A percentile compares a stretch with the other conserved stretches of the same genome.
phyloP scores from a whole-genome alignment of 2,888 invertebrate species.

The Apodemia zela region DNA sequence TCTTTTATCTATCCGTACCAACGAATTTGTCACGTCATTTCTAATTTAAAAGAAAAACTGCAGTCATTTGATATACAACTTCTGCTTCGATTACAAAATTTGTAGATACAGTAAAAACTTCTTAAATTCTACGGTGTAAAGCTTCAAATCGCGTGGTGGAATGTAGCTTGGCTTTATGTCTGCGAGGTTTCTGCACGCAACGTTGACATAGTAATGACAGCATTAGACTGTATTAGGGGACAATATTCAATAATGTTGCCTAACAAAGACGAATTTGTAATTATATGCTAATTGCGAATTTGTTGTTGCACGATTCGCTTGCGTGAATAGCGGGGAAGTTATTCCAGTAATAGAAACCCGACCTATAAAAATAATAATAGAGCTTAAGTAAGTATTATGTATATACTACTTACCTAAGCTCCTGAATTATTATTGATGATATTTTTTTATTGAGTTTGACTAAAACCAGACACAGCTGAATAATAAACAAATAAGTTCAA shows the following conservation, averaged over 20 bases:
- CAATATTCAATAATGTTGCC: constrained; percentile 32
- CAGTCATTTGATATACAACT: constrained; percentile 26
- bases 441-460: no score
- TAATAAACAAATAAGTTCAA: no score
- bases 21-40: constrained; percentile 23
- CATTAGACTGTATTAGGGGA: constrained; percentile 36
- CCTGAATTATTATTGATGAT: no score
- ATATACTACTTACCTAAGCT: no score
- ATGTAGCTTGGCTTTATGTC: constrained; percentile 25
- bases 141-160: constrained; percentile 21
- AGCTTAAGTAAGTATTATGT: no score
- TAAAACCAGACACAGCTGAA: no score
- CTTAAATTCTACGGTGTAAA: constrained; percentile 23
- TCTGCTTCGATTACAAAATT: constrained; percentile 20
- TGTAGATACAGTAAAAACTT: constrained; percentile 3
- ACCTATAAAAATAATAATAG: background rate
- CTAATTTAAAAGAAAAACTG: constrained; percentile 27
- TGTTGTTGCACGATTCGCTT: constrained; percentile 7
- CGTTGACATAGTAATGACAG: constrained; percentile 45
- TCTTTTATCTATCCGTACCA: constrained; percentile 3
- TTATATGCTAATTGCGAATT: constrained; percentile 15
- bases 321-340: background rate
- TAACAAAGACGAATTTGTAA: constrained; percentile 17
- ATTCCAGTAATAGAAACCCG: background rate
- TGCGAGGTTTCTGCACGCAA: constrained; percentile 41